These are phyloP conservation scores for Lasioglossum figueresi DNA, from an alignment of 2,888 invertebrate genomes.

Conservation along the genomic window DNA sequence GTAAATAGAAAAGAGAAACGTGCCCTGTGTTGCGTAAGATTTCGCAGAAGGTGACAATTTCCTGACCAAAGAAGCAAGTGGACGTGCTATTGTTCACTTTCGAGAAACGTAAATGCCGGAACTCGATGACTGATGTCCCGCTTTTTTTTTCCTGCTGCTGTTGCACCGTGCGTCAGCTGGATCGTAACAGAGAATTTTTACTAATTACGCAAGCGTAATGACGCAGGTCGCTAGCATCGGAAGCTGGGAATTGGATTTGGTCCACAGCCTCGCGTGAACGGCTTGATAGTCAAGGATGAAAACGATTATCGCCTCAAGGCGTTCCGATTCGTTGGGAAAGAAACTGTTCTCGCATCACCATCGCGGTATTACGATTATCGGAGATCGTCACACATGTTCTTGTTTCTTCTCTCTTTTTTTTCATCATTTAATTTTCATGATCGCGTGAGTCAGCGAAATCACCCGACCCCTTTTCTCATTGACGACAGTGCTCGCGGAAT, in stretches of 20 bases:
- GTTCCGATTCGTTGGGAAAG: conserved; percentile 10
- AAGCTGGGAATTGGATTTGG: conserved; percentile 26
- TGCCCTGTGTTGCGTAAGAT: background rate
- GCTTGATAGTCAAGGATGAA: conserved; percentile 5
- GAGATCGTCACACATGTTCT: background rate
- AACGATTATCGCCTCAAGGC: background rate
- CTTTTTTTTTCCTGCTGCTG: background rate
- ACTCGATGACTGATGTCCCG: background rate
- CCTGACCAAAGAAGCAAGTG: background rate
- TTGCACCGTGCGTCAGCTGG: conserved; percentile 28
- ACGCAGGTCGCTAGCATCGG: conserved; percentile 29
- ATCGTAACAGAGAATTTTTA: conserved; percentile 31
- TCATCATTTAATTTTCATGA: conserved; percentile 12
- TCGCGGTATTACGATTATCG: background rate
- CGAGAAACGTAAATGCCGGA: background rate
- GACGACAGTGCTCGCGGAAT: background rate
- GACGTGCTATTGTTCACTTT: background rate
- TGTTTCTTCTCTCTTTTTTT: background rate
- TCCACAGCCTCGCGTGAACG: background rate
- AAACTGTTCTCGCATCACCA: background rate
- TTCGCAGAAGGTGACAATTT: background rate
- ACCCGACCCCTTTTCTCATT: background rate
- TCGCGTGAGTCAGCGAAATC: background rate
- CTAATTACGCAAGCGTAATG: conserved; percentile 49
- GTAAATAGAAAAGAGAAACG: background rate